Conservation (phyloP, 2,797 vertebrate genomes). For the Erithacus rubecula region DNA sequence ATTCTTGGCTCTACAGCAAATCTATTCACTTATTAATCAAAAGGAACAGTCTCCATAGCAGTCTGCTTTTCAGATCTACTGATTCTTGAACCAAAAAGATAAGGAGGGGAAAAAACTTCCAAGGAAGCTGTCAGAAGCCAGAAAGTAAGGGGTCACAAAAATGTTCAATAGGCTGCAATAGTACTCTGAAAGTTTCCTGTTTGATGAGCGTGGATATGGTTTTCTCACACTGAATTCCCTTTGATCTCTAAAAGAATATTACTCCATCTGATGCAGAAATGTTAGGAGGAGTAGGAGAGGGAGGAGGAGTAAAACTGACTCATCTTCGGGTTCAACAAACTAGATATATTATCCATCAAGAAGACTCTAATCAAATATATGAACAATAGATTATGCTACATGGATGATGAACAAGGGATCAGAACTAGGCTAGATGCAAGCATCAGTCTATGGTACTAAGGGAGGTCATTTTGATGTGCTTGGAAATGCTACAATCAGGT, state of each 20-base stretch:
- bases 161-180: neutral
- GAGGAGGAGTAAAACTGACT: conserved; percentile 49
- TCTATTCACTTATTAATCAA: conserved; percentile 63
- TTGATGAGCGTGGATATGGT: neutral
- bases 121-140: neutral
- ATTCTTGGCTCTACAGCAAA: conserved; percentile 48
- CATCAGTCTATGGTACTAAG: neutral
- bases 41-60: conserved; percentile 23
- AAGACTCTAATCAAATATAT: neutral
- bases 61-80: conserved; percentile 29
- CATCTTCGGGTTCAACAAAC: conserved; percentile 42
- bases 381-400: neutral
- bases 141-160: neutral
- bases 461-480: neutral
- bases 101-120: neutral
- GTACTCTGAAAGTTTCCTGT: conserved; percentile 9
- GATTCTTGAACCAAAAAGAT: conserved; percentile 28
- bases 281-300: conserved; percentile 32
- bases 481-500: neutral
- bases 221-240: conserved; percentile 9
- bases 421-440: neutral
- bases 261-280: conserved; percentile 42
- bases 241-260: neutral
- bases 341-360: neutral
- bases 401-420: neutral